A percentile compares a stretch with the other conserved stretches of the same genome.
Conservation (phyloP, 2,888 invertebrate genomes). For the Dryadula phaetusa region DNA sequence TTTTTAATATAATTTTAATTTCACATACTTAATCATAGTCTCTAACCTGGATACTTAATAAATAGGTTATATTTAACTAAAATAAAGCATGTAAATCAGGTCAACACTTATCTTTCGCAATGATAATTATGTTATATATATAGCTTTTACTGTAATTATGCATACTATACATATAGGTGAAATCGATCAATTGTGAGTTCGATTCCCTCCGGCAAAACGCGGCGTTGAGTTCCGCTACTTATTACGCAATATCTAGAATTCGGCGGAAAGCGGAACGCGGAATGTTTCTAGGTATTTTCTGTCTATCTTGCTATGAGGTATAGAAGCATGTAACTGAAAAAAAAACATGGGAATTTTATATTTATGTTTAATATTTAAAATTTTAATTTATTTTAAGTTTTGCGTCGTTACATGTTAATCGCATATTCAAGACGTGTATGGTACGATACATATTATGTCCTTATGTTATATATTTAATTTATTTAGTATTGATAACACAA, state of each 20-base stretch:
- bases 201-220: no score
- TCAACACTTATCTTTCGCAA: background rate
- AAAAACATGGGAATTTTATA: no score
- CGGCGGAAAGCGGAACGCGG: no score
- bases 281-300: no score
- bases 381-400: background rate
- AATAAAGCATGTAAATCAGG: background rate
- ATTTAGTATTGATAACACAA: background rate
- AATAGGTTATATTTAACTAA: constrained; percentile 3
- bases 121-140: background rate
- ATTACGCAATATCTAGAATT: no score
- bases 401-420: background rate
- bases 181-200: no score
- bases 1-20: background rate
- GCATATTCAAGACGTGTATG: background rate
- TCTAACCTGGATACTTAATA: background rate
- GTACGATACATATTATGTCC: background rate
- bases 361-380: background rate
- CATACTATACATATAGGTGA: background rate
- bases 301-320: no score
- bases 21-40: background rate
- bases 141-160: background rate
- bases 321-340: no score
- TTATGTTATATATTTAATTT: background rate
- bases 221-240: no score